Percentiles rank a stretch among this genome's conserved stretches.
These are phyloP conservation scores for Anthophora plumipes DNA, from an alignment of 2,888 invertebrate species.

Conservation along the genomic window DNA sequence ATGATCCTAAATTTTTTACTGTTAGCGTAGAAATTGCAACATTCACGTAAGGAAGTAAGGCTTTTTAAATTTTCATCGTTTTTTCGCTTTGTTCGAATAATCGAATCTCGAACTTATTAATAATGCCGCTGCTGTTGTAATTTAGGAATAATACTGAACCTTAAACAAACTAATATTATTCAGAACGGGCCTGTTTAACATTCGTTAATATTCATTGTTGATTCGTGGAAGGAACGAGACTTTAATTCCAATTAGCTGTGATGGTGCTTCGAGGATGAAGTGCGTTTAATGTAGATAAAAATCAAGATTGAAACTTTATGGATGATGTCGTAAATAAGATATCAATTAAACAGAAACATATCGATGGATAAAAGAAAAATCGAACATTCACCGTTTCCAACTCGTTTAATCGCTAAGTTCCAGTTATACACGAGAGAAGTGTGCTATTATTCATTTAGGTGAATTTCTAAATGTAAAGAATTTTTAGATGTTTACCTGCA, in stretches of 20 bases:
- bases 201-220: constrained; percentile 58
- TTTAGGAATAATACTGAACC: constrained; percentile 34
- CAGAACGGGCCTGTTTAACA: constrained; percentile 41
- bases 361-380: not conserved
- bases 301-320: not conserved
- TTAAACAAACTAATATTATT: constrained; percentile 33
- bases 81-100: too few relatives aligned
- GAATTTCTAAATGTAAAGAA: not conserved
- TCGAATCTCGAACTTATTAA: not conserved
- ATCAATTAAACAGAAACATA: not conserved
- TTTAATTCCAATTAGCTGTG: constrained; percentile 47
- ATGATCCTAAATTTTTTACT: too few relatives aligned
- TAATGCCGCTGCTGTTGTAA: constrained; percentile 1
- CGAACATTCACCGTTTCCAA: not conserved
- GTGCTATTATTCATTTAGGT: not conserved
- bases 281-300: constrained; percentile 12
- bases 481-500: not conserved
- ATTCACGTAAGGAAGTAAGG: too few relatives aligned
- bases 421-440: not conserved
- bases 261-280: constrained; percentile 12
- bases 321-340: not conserved
- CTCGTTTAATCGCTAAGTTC: not conserved
- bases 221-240: constrained; percentile 54
- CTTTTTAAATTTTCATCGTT: not conserved
- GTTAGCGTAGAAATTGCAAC: too few relatives aligned